Conservation (phyloP, 2,797 vertebrate species). For the Microchirus variegatus region DNA sequence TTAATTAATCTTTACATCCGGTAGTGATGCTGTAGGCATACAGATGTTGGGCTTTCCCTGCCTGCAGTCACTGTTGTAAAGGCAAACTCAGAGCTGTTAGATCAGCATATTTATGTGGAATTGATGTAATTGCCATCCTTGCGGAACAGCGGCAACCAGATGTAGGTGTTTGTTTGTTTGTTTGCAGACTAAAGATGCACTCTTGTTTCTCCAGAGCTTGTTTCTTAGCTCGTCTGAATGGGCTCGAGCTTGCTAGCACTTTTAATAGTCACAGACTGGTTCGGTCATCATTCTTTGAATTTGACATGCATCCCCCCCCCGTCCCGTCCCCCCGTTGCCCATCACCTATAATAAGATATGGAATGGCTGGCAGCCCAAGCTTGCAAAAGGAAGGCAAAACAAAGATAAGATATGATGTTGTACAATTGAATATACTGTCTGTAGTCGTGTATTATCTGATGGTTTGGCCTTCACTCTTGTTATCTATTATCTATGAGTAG, state of each 20-base stretch:
- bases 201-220: conserved; percentile 72
- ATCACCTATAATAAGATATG: conserved; percentile 82
- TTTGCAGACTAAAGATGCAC: conserved; percentile 72
- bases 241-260: conserved; percentile 60
- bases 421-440: conserved; percentile 19
- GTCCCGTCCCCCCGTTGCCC: conserved; percentile 49
- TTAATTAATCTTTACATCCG: conserved; percentile 50
- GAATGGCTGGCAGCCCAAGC: conserved; percentile 77
- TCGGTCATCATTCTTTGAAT: conserved; percentile 82
- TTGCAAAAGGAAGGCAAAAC: conserved; percentile 69
- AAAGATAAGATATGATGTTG: conserved; percentile 55
- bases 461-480: conserved; percentile 11
- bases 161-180: conserved; percentile 77
- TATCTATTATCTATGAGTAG: conserved; percentile 20
- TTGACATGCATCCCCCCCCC: conserved; percentile 65
- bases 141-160: conserved; percentile 48
- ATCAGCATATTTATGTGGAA: conserved; percentile 66
- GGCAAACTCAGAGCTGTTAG: conserved; percentile 48
- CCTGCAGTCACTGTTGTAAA: conserved; percentile 6
- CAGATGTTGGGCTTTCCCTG: conserved; percentile 21
- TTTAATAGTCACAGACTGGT: conserved; percentile 81
- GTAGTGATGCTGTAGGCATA: background rate
- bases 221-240: conserved; percentile 78
- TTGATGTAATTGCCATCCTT: conserved; percentile 78
- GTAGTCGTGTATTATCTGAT: conserved; percentile 25